Conservation (phyloP, 2,113 vertebrate species). For the Actenoides lindsayi region DNA sequence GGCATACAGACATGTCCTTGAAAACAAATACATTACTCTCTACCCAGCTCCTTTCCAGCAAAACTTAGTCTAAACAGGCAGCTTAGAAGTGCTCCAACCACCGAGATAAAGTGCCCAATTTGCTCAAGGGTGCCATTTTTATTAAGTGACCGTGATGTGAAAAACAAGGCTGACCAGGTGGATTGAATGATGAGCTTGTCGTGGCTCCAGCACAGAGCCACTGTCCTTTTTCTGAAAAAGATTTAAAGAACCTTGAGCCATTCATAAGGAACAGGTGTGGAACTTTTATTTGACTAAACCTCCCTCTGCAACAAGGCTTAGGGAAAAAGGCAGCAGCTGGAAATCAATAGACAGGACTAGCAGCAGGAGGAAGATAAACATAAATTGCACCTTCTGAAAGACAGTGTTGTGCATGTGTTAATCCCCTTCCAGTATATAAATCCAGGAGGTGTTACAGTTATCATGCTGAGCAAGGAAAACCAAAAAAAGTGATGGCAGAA, state of each 20-base stretch:
- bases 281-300: neutral
- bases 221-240: neutral
- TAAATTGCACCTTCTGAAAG: conserved; percentile 8
- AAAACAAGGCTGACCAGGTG: neutral
- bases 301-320: neutral
- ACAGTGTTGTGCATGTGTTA: neutral
- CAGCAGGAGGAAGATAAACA: conserved; percentile 31
- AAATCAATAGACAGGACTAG: conserved; percentile 3
- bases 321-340: conserved; percentile 8
- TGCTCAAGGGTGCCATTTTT: neutral
- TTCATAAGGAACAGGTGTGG: neutral
- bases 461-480: neutral
- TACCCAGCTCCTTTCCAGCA: neutral
- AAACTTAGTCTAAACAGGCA: neutral
- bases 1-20: neutral
- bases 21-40: neutral
- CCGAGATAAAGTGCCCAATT: neutral
- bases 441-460: neutral
- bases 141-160: neutral
- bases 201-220: neutral
- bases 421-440: neutral
- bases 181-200: neutral
- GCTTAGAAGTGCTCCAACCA: neutral
- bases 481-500: neutral
- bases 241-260: neutral